These are phyloP conservation scores for Trinorchestia longiramus DNA, from an alignment of 1,140 invertebrate species.

Conservation along the genomic window DNA sequence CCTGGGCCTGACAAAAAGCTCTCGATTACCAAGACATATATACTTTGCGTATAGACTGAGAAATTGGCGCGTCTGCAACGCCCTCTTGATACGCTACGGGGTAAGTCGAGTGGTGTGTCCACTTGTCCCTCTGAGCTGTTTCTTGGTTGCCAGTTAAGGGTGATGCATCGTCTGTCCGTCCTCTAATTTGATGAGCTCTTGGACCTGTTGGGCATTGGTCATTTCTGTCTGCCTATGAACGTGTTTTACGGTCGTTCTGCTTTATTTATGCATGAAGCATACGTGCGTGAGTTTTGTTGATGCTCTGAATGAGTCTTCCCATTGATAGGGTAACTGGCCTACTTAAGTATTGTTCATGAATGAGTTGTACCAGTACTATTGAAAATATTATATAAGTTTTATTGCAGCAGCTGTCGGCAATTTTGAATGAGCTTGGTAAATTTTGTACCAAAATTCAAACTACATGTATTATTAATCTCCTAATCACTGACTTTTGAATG, in stretches of 20 bases:
- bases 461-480: no score
- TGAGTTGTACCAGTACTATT: not conserved
- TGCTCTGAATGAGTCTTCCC: not conserved
- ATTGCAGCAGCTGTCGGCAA: no score
- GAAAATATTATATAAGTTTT: no score
- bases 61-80: not conserved
- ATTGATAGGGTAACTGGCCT: not conserved
- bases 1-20: not conserved
- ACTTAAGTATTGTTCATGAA: not conserved
- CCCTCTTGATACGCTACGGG: not conserved
- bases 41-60: not conserved
- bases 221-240: not conserved
- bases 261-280: constrained; percentile 2
- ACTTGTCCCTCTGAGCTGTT: no score
- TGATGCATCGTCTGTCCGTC: not conserved
- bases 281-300: not conserved
- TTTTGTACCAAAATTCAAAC: no score
- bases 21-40: not conserved
- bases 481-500: no score
- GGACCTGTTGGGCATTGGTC: not conserved
- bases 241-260: not conserved
- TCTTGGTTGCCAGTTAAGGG: not conserved
- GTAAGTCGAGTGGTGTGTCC: no score
- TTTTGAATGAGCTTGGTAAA: no score
- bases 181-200: constrained; percentile 21